Evolutionary conservation across 1,140 invertebrate genomes (phyloP).

Genomic region (Bombyx mandarina): DNA sequence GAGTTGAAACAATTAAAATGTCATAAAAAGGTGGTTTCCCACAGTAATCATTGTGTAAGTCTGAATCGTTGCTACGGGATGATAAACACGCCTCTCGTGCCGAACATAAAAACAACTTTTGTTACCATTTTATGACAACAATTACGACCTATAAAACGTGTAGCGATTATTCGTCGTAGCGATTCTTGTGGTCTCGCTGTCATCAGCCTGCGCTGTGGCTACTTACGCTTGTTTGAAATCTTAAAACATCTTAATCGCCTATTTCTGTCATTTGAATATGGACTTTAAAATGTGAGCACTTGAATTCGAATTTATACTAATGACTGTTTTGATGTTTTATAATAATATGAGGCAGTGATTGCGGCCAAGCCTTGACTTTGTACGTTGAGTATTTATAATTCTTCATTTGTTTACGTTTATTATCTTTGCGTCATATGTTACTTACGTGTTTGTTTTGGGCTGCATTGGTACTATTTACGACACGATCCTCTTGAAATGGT

Average conservation of each 20-base stretch:
- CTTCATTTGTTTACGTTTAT: slow-evolving; percentile 34
- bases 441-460: slow-evolving; percentile 1
- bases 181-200: slow-evolving; percentile 59
- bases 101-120: slow-evolving; percentile 67
- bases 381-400: slow-evolving; percentile 49
- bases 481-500: too few species aligned
- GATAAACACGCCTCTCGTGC: slow-evolving; percentile 62
- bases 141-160: slow-evolving; percentile 68
- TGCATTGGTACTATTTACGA: background rate
- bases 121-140: slow-evolving; percentile 68
- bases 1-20: slow-evolving; percentile 55
- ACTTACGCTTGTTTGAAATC: slow-evolving; percentile 17
- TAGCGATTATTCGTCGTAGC: slow-evolving; percentile 59
- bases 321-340: background rate
- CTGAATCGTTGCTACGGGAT: slow-evolving; percentile 50
- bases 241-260: slow-evolving; percentile 1
- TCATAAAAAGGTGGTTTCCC: slow-evolving; percentile 51
- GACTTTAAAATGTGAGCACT: background rate
- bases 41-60: slow-evolving; percentile 47
- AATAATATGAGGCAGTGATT: slow-evolving; percentile 14
- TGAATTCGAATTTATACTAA: background rate
- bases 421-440: slow-evolving; percentile 12
- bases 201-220: slow-evolving; percentile 38
- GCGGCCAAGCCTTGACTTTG: slow-evolving; percentile 42
- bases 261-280: slow-evolving; percentile 2